phyloP scores from a whole-genome alignment of 2,113 vertebrate species.

The Archilochus colubris region DNA sequence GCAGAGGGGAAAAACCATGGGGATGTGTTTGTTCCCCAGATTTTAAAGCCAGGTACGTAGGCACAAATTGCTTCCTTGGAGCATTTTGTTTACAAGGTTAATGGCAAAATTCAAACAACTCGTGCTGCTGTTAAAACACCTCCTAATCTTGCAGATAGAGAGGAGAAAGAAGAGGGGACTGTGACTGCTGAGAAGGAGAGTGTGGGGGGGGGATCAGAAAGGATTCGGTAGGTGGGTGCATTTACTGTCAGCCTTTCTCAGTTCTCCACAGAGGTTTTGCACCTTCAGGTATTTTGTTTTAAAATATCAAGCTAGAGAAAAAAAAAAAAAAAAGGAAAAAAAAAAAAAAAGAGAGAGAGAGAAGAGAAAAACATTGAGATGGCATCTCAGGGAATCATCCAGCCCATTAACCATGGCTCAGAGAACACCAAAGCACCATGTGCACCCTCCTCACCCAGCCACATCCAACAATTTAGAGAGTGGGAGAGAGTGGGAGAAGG shows the following conservation, averaged over 20 bases:
- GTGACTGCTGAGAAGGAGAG: neutral
- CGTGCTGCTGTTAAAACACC: neutral
- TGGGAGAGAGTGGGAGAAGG: neutral
- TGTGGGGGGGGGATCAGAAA: neutral
- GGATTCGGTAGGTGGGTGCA: neutral
- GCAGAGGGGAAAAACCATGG: neutral
- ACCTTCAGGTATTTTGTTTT: neutral
- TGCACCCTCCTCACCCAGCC: neutral
- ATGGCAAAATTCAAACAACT: neutral
- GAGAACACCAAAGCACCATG: neutral
- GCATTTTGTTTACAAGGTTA: neutral
- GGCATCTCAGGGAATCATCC: neutral
- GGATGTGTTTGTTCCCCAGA: fast-evolving
- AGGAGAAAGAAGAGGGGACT: neutral
- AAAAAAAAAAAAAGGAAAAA: no score
- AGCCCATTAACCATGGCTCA: neutral
- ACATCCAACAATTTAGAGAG: neutral
- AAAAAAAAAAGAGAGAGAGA: no score
- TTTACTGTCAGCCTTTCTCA: neutral
- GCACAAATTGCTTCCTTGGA: neutral
- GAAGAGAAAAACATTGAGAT: neutral
- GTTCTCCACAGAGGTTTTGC: neutral
- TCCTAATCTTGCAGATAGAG: neutral
- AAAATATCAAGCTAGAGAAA: neutral
- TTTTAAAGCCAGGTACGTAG: neutral